These are phyloP conservation scores for Petrocephalus microphthalmus DNA, from an alignment of 2,113 vertebrate species.

Conservation along the genomic window DNA sequence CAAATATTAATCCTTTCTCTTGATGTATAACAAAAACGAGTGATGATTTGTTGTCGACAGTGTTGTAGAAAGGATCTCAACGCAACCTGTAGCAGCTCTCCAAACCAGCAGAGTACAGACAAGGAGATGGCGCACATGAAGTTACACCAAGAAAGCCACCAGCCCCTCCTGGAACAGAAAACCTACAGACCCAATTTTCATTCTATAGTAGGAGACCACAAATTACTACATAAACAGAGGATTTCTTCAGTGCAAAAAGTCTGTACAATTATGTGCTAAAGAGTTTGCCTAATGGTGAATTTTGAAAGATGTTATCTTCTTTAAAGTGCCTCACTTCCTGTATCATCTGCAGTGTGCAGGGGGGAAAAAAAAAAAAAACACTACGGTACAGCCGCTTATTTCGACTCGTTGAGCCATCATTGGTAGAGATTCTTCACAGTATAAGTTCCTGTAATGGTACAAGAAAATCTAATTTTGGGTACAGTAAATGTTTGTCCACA, in stretches of 20 bases:
- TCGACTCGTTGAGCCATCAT: background rate
- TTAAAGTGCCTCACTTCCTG: constrained; percentile 3
- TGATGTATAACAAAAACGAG: background rate
- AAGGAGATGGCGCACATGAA: background rate
- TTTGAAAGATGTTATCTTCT: background rate
- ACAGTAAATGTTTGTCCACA: background rate
- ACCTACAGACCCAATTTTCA: background rate
- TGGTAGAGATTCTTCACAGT: background rate
- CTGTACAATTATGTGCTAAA: constrained; percentile 11
- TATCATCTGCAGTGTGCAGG: background rate
- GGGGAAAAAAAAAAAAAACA: background rate
- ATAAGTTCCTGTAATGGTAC: background rate
- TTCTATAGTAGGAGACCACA: background rate
- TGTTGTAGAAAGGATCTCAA: background rate
- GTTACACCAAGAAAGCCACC: background rate
- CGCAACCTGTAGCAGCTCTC: background rate
- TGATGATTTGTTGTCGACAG: background rate
- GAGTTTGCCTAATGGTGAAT: background rate
- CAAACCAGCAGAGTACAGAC: background rate
- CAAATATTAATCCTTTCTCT: background rate
- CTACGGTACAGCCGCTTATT: background rate
- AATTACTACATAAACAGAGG: background rate
- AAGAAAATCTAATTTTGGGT: constrained; percentile 3
- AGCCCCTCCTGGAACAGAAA: background rate
- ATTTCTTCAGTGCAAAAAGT: background rate